Evolutionary conservation across 2,797 vertebrate genomes (phyloP).

Genomic region (Gymnothorax javanicus): DNA sequence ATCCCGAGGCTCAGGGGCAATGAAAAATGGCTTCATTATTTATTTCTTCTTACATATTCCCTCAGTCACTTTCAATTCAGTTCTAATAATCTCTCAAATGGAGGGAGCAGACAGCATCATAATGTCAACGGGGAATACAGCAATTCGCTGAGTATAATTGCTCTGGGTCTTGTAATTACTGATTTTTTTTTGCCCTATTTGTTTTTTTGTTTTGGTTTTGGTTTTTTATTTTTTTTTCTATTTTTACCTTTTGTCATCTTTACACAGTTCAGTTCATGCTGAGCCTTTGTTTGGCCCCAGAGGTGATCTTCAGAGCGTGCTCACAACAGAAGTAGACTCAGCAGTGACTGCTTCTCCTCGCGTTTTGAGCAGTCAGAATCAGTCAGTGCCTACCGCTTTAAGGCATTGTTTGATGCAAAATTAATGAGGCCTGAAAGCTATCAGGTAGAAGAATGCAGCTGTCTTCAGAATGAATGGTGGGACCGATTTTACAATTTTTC

Average conservation of each 20-base stretch:
- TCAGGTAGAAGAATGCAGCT: conserved; percentile 24
- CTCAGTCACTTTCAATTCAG: conserved; percentile 44
- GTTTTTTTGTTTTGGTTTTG: background rate
- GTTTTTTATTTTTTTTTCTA: conserved; percentile 34
- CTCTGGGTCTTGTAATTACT: conserved; percentile 38
- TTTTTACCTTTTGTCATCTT: conserved; percentile 18
- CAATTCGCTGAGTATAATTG: conserved; percentile 47
- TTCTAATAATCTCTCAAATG: conserved; percentile 45
- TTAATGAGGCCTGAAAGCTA: conserved; percentile 25
- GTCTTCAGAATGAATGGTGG: conserved; percentile 22
- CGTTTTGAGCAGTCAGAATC: background rate
- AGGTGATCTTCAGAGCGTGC: conserved; percentile 6
- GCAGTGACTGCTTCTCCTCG: background rate
- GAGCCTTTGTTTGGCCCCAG: background rate
- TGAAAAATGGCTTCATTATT: conserved; percentile 46
- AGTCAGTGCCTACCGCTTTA: conserved; percentile 18
- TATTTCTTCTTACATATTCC: conserved; percentile 48
- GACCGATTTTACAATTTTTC: conserved; percentile 3
- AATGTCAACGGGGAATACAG: conserved; percentile 51
- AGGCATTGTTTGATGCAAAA: conserved; percentile 26
- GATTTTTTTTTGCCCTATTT: background rate
- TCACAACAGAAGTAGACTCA: background rate
- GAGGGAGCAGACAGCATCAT: conserved; percentile 38
- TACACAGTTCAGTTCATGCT: conserved; percentile 40
- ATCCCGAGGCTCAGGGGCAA: conserved; percentile 23